A percentile compares a stretch with the other conserved stretches of the same genome.
Conservation (phyloP, 2,888 invertebrate genomes). For the Melanargia galathea region DNA sequence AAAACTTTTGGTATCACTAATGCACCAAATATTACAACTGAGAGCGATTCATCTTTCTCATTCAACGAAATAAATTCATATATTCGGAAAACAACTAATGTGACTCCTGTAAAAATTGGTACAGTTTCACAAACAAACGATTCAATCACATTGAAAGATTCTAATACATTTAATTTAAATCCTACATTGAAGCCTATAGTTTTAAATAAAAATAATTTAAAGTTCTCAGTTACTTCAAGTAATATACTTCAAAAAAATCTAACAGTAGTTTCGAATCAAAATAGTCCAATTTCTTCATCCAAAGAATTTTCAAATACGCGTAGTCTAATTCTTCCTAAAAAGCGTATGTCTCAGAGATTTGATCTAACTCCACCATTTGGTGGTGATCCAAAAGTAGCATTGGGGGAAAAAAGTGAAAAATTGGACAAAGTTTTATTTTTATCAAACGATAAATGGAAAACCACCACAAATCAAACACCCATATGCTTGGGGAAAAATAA, state of each 20-base stretch:
- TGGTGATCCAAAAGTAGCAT: not conserved
- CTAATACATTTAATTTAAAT: not conserved
- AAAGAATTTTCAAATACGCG: not conserved
- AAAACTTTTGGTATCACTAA: not conserved
- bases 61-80: not conserved
- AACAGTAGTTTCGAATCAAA: not conserved
- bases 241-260: not conserved
- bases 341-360: not conserved
- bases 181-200: not conserved
- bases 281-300: not conserved
- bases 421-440: constrained; percentile 22
- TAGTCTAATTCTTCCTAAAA: not conserved
- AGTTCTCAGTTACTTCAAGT: not conserved
- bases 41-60: not conserved
- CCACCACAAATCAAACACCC: constrained; percentile 47
- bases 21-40: not conserved
- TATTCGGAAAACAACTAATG: not conserved
- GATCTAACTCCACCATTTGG: not conserved
- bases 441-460: constrained; percentile 14
- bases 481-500: constrained; percentile 65
- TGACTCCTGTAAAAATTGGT: not conserved
- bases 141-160: not conserved
- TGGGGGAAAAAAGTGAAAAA: constrained; percentile 6
- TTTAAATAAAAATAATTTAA: not conserved
- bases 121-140: not conserved